Evolutionary conservation across 2,113 vertebrate species (phyloP).

Genomic region (Neogobius melanostomus): DNA sequence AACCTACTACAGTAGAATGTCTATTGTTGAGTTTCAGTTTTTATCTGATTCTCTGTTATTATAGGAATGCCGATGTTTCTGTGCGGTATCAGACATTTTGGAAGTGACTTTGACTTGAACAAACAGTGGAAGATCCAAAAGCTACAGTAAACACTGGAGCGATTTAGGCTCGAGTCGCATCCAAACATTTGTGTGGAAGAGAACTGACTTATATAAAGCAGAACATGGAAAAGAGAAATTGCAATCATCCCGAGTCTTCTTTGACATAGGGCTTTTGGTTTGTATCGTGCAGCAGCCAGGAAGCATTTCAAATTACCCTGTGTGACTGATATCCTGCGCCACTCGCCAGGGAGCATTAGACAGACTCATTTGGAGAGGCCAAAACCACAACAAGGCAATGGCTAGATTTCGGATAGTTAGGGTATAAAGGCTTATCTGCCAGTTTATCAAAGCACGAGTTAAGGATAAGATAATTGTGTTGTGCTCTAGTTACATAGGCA

Average conservation of each 20-base stretch:
- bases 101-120: slow-evolving; percentile 27
- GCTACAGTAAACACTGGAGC: slow-evolving; percentile 10
- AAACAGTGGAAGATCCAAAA: slow-evolving; percentile 36
- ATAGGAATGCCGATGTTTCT: slow-evolving; percentile 11
- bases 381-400: slow-evolving; percentile 56
- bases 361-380: slow-evolving; percentile 39
- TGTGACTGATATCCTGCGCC: slow-evolving; percentile 44
- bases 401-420: neutral
- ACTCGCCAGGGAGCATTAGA: slow-evolving; percentile 43
- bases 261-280: slow-evolving; percentile 12
- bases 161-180: slow-evolving; percentile 12
- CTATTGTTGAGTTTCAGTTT: neutral
- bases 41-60: slow-evolving; percentile 6
- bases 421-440: neutral
- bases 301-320: slow-evolving; percentile 34
- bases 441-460: neutral
- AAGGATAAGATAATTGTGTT: neutral
- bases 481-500: neutral
- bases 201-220: slow-evolving; percentile 16
- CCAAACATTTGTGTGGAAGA: slow-evolving; percentile 13
- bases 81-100: slow-evolving; percentile 21
- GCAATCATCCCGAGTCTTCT: slow-evolving; percentile 7
- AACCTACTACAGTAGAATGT: too few species aligned
- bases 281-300: slow-evolving; percentile 21
- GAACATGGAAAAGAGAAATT: slow-evolving; percentile 8